Evolutionary conservation across 2,888 invertebrate genomes (phyloP), one percentile per base, ranked within the genome.

Genomic region (Yponomeuta malinellus): DNA sequence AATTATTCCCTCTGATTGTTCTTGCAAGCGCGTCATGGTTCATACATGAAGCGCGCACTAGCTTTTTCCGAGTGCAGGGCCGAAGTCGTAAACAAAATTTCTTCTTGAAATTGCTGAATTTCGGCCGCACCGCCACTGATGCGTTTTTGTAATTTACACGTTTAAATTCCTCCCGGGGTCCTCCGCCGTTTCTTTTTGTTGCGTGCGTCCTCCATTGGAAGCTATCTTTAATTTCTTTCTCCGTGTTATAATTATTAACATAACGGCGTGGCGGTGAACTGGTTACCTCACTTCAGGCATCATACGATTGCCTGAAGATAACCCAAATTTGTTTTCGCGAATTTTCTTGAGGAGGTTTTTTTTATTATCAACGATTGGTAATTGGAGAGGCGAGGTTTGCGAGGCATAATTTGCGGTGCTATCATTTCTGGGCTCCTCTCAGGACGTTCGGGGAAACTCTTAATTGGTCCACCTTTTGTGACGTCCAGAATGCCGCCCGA

Each of bases 21-120:
- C 89, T 88, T 90, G 87, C 84, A 82, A 79, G 85, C 84, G 82
- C 86, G 86, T 87, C 90, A 91, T 91, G 91, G 89, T 91, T 92
- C 92, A 92, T 90, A 92, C 92, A 90, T 92, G 90, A 92, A 92
- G 89, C 87, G 87, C 83, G 86, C 88, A 87, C 89, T 91, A 90
- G 88, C 89, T 90, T 90, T 87, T 84, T 81, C 81, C 83, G 78
- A 81, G 79, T 78, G 78, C 79, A 78, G n/a, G 33, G 37, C 80
- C 76, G 80, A 74, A 78, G 74, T 84, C 85, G 83, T 86, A 86
- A 87, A 86, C 85, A 83, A 84, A 83, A 81, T 81, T 74, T 78
- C 81, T 83, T 86, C 85, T 81, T 81, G 80, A 81, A 86, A 85
- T 85, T 77, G 83, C 81, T 81, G 81, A 84, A 86, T 83, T 83